These are phyloP conservation scores for Phasianus colchicus DNA, from an alignment of 2,113 vertebrate genomes.

Conservation along the genomic window DNA sequence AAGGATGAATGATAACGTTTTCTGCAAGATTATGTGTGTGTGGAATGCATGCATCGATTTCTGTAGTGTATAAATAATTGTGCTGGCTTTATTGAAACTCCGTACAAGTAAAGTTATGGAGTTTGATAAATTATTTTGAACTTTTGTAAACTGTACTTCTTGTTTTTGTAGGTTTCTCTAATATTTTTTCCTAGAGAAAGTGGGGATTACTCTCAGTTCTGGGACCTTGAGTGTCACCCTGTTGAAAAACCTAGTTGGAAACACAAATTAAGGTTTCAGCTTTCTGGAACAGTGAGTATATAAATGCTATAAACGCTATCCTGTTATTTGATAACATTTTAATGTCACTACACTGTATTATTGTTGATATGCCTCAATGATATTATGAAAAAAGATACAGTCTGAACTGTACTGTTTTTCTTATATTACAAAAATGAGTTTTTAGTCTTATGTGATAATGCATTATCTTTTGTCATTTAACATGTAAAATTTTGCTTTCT, in stretches of 20 bases:
- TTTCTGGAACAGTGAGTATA: constrained; percentile 88
- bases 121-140: background rate
- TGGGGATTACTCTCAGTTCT: constrained; percentile 94
- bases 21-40: background rate
- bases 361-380: background rate
- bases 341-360: background rate
- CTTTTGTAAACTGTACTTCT: background rate
- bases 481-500: background rate
- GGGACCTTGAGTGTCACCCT: constrained; percentile 92
- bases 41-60: background rate
- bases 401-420: background rate
- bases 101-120: background rate
- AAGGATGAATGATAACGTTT: background rate
- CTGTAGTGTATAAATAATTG: background rate
- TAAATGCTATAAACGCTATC: background rate
- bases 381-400: background rate
- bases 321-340: background rate
- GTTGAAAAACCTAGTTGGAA: constrained; percentile 86
- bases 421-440: background rate
- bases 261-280: constrained; percentile 86
- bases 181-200: constrained; percentile 89
- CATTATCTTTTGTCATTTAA: background rate
- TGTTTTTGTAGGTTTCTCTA: constrained; percentile 81
- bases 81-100: background rate
- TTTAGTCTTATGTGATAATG: background rate